Evolutionary conservation across 2,113 vertebrate genomes (phyloP).

Genomic region (Melozone crissalis): DNA sequence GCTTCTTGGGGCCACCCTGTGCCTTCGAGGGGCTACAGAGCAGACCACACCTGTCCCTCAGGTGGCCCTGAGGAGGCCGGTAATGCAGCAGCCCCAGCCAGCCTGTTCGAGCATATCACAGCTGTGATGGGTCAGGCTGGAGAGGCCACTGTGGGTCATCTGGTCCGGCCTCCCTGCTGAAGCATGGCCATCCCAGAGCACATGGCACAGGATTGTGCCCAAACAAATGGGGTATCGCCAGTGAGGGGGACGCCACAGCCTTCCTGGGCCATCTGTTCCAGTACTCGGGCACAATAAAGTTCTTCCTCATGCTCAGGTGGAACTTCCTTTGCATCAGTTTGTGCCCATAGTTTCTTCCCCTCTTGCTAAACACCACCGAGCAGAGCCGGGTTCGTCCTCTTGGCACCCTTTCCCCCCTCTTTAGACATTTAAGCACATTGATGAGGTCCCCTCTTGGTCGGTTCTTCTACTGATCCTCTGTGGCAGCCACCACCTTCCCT

Average conservation of each 20-base stretch:
- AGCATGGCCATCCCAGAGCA: not conserved
- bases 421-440: not conserved
- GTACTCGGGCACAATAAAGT: not conserved
- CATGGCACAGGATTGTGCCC: too few species aligned
- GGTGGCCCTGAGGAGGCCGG: not conserved
- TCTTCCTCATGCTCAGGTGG: not conserved
- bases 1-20: not conserved
- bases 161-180: too few species aligned
- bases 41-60: not conserved
- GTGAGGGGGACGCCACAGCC: not conserved
- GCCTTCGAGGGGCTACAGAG: not conserved
- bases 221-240: not conserved
- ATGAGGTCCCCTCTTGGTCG: not conserved
- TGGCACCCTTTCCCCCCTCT: accelerated
- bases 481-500: accelerated
- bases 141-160: not conserved
- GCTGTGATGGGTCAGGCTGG: not conserved
- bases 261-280: not conserved
- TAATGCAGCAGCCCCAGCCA: not conserved
- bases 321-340: not conserved
- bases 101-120: not conserved
- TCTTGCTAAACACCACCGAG: not conserved
- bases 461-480: not conserved
- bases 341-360: not conserved
- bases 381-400: too few species aligned